Base-by-base conservation (phyloP, 2,113 vertebrate species). In the Sarotherodon lohbergeri region DNA sequence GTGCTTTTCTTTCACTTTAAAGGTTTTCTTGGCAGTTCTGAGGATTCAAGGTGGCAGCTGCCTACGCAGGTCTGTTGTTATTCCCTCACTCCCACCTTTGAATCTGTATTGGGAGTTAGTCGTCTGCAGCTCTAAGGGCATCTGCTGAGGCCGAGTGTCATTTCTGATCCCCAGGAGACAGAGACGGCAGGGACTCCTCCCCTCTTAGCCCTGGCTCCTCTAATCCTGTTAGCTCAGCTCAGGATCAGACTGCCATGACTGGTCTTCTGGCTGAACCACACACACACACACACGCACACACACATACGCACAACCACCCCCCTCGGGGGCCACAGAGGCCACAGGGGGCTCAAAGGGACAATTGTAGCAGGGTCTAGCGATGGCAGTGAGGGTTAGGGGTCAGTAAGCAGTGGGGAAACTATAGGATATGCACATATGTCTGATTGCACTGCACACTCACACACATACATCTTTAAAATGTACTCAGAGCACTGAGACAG, bases 181-280 rank as follows among this genome's bases (percentile, higher is more conserved):
- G 55, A 86, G 81, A 90, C 3, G 46, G 88, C 19, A n/a, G 66
- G 87, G 79, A 80, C 88, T 88, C 86, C 80, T 92, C 87, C 83
- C 85, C 73, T 88, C 81, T 91, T 55, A 89, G 87, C 85, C 80
- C 66, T 52, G 87, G 82, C 85, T 90, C 80, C 82, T 88, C 90
- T 96, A 95, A 96, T 96, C 95, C 94, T 94, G 93, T 96, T 94
- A 95, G 95, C 90, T 87, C 89, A 88, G 91, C 89, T 88, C 89
- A 90, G 88, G 85, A 92, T 94, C 88, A 88, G 79, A 90, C 92
- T 87, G 87, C 90, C 83, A 87, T 92, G 82, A 90, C 92, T 91
- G 86, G 86, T 82, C 87, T 84, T 78, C 78, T n/a, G 57, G 79
- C 66, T 48, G 66, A 84, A 17, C 39, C 73, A n/a, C 32, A 73